phyloP scores from a whole-genome alignment of 2,797 vertebrate genomes.

The Chrysocyon brachyurus region DNA sequence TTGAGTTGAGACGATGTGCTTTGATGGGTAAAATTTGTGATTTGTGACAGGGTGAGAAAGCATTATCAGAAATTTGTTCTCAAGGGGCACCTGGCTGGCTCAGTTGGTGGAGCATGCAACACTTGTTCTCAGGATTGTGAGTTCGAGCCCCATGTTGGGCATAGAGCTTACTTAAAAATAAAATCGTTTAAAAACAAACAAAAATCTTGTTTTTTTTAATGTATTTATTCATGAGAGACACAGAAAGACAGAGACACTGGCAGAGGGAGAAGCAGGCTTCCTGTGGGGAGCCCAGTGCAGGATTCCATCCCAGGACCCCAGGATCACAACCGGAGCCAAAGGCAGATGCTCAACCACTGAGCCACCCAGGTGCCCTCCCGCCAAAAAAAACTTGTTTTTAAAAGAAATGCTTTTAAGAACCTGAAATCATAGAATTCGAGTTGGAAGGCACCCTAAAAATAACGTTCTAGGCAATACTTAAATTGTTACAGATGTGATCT shows the following conservation, averaged over 20 bases:
- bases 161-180: neutral
- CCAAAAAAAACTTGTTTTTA: neutral
- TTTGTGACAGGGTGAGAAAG: slow-evolving; percentile 61
- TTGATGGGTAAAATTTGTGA: slow-evolving; percentile 50
- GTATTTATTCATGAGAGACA: too few species aligned
- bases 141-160: neutral
- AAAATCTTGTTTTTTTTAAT: too few species aligned
- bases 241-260: too few species aligned
- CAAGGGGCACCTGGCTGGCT: neutral
- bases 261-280: too few species aligned
- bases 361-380: too few species aligned
- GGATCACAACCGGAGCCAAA: too few species aligned
- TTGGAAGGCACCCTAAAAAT: slow-evolving; percentile 42
- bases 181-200: neutral
- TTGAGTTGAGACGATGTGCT: slow-evolving; percentile 38
- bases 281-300: too few species aligned
- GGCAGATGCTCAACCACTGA: too few species aligned
- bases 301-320: too few species aligned
- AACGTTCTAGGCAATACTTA: neutral
- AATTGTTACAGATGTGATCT: slow-evolving; percentile 22
- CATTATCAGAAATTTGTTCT: slow-evolving; percentile 35
- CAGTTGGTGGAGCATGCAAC: neutral
- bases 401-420: neutral
- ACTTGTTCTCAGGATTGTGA: neutral
- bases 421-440: neutral